These are phyloP conservation scores for Numida meleagris DNA, from an alignment of 2,113 vertebrate species.

Conservation along the genomic window DNA sequence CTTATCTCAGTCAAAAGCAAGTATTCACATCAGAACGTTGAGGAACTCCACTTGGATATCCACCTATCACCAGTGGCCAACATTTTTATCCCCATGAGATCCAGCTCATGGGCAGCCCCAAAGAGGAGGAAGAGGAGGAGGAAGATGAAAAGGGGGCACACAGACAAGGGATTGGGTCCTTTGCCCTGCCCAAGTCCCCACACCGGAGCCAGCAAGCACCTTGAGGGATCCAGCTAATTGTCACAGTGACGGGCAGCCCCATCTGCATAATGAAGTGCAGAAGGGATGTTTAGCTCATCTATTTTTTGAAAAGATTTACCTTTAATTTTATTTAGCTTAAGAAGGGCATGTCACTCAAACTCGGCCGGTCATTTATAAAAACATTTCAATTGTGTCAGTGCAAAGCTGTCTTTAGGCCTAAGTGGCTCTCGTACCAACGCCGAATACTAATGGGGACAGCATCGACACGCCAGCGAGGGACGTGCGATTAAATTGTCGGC, in stretches of 20 bases:
- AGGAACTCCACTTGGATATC: fast-evolving
- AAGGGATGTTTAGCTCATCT: slow-evolving; percentile 74
- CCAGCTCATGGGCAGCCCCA: fast-evolving
- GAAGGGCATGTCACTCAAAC: slow-evolving; percentile 80
- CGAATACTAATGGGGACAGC: slow-evolving; percentile 63
- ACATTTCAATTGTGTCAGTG: slow-evolving; percentile 74
- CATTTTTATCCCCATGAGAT: no score
- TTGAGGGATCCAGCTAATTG: neutral
- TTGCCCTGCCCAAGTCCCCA: neutral
- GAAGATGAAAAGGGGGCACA: neutral
- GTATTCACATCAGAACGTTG: fast-evolving
- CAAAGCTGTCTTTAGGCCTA: slow-evolving; percentile 73
- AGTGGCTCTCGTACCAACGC: slow-evolving; percentile 55
- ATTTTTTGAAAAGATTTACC: slow-evolving; percentile 79
- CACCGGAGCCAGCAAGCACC: slow-evolving; percentile 16
- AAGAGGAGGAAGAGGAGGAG: neutral
- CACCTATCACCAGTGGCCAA: fast-evolving
- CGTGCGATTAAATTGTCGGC: neutral
- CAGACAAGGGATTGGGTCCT: neutral
- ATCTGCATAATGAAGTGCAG: slow-evolving; percentile 76
- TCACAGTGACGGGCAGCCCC: slow-evolving; percentile 12
- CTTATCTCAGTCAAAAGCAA: neutral
- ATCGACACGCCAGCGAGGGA: fast-evolving
- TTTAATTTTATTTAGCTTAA: slow-evolving; percentile 76
- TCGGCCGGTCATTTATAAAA: slow-evolving; percentile 70